Evolutionary conservation across 2,113 vertebrate species (phyloP), one percentile per base, ranked within the genome.

Genomic region (Arothron firmamentum): DNA sequence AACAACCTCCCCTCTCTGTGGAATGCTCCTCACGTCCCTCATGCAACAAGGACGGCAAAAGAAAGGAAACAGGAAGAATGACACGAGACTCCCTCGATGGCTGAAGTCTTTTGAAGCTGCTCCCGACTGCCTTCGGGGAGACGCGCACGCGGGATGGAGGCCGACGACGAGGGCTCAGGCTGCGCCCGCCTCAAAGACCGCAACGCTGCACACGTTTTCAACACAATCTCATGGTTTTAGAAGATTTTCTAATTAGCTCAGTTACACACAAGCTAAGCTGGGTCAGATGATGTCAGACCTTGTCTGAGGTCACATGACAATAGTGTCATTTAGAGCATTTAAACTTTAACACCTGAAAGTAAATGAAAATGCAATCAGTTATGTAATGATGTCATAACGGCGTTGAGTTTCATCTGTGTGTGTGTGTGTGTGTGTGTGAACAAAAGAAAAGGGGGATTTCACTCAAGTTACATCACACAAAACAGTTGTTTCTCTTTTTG

Each of bases 21-120:
- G 48, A 56, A 25, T 19, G 3, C 8, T 47, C 51, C 31, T 17
- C 34, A 12, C n/a, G 7, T 65, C 52, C 55, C 52, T 1, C 6
- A 1, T 56, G 52, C 28, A 52, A 21, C 56, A 45, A 28, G 19
- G 46, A 59, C n/a, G 18, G 14, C 21, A 28, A 67, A 31, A 21
- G 50, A 34, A 38, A 70, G 67, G 46, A 78, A 38, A 74, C 63
- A 75, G 69, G 69, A 70, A 77, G 64, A 17, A 70, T 56, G 38
- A 72, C 70, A 66, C 59, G 46, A 56, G 75, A 62, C 14, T 81
- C 69, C 75, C 80, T 20, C 49, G 66, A 75, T 16, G 55, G 42
- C 15, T 59, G n/a, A 66, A 21, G 8, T 34, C 69, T 52, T 85
- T 83, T 83, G 77, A 83, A 72, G 70, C 56, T 74, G 45, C 49